These are phyloP conservation scores for Phalloptychus januarius DNA, from an alignment of 2,797 vertebrate genomes.

Conservation along the genomic window DNA sequence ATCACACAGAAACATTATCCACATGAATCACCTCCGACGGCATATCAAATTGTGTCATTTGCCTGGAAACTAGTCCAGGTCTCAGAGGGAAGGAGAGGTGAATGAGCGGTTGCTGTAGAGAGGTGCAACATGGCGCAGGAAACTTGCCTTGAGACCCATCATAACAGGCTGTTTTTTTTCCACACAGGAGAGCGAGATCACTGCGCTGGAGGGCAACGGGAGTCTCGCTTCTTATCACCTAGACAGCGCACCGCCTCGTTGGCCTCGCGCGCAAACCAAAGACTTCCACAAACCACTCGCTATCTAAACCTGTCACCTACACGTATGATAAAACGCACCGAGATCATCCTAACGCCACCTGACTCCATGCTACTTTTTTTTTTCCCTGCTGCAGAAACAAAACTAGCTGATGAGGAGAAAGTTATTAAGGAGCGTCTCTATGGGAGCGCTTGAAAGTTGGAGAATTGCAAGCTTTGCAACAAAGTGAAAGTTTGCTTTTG, in stretches of 20 bases:
- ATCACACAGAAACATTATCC: slow-evolving; percentile 84
- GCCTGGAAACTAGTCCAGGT: slow-evolving; percentile 85
- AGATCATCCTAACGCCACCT: slow-evolving; percentile 62
- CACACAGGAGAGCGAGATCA: slow-evolving; percentile 68
- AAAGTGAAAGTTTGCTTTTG: slow-evolving; percentile 51
- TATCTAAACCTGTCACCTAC: slow-evolving; percentile 69
- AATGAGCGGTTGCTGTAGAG: slow-evolving; percentile 74
- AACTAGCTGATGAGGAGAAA: slow-evolving; percentile 74
- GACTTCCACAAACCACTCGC: slow-evolving; percentile 67
- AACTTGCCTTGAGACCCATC: slow-evolving; percentile 80
- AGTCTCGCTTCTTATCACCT: slow-evolving; percentile 77
- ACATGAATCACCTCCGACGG: slow-evolving; percentile 79
- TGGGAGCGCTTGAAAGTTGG: slow-evolving; percentile 39
- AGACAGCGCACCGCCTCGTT: slow-evolving; percentile 76
- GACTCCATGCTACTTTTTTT: slow-evolving; percentile 35
- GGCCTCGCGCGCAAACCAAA: slow-evolving; percentile 74
- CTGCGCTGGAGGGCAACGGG: slow-evolving; percentile 71
- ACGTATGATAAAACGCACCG: slow-evolving; percentile 45
- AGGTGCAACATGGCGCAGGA: slow-evolving; percentile 75
- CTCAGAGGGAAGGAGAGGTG: slow-evolving; percentile 83
- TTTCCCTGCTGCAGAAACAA: slow-evolving; percentile 31
- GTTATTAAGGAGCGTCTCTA: slow-evolving; percentile 66
- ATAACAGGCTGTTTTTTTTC: slow-evolving; percentile 64
- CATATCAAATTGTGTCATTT: slow-evolving; percentile 86
- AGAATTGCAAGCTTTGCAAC: slow-evolving; percentile 67